These are phyloP conservation scores for Shinisaurus crocodilurus DNA, from an alignment of 2,113 vertebrate species.

Conservation along the genomic window DNA sequence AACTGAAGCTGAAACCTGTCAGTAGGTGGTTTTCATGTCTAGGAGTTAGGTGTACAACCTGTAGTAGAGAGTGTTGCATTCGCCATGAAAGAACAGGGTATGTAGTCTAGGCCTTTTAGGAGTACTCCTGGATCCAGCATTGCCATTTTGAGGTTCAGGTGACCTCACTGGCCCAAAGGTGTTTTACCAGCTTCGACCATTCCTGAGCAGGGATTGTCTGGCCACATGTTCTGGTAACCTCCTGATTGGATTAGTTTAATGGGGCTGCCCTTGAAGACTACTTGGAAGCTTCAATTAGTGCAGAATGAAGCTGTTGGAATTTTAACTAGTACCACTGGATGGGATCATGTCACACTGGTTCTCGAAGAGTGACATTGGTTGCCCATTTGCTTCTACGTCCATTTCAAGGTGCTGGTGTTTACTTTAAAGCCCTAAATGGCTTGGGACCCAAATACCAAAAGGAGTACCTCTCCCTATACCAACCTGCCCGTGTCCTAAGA, in stretches of 20 bases:
- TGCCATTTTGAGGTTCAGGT: neutral
- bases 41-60: neutral
- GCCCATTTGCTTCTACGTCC: neutral
- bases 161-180: too few relatives aligned
- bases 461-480: too few relatives aligned
- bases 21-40: neutral
- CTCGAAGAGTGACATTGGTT: neutral
- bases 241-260: neutral
- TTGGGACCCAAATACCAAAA: neutral
- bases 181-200: neutral
- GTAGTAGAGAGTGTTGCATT: neutral
- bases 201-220: neutral
- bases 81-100: neutral
- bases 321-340: neutral
- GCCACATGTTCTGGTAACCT: neutral
- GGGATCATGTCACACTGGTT: neutral
- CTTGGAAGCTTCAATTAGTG: too few relatives aligned
- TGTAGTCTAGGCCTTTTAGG: neutral
- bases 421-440: neutral
- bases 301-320: neutral
- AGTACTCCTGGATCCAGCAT: neutral
- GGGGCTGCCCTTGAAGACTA: too few relatives aligned
- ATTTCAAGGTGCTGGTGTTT: neutral
- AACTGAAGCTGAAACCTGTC: neutral
- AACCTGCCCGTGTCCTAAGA: neutral